Evolutionary conservation across 2,113 vertebrate genomes (phyloP), one percentile per base, ranked within the genome.

Genomic region (Prinia subflava): DNA sequence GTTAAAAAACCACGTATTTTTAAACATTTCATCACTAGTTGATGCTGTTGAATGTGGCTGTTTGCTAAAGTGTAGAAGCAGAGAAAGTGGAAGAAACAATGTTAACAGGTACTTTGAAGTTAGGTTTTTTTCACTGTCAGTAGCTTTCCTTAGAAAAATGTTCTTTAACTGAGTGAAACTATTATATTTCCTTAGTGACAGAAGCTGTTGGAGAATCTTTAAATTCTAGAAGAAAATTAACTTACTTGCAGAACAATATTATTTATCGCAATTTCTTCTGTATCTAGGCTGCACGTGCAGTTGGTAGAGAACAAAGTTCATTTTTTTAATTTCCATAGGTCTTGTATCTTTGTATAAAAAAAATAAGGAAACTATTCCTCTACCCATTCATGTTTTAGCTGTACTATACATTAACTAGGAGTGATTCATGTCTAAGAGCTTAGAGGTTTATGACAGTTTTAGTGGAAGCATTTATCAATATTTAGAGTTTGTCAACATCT

Each of bases 161-260:
- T 67, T 60, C 33, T 71, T 92, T 77, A 71, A 62, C 22, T 33
- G 46, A 11, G 2, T 78, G 18, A 57, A 85, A 42, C 9, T 62
- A 37, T 64, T 76, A 4, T 55, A 52, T 95, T 33, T 93, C 53
- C 18, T 49, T 57, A 49, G 37, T 94, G 75, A 95, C 70, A 96
- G 64, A 86, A 96, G 71, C 33, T 96, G 92, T 91, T 94, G 57
- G 30, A 91, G 50, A 56, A 82, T 67, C 59, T 96, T 97, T 96
- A 94, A 96, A 88, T 86, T 92, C 37, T 69, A 16, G 33, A 81
- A 65, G 13, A 83, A 75, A 92, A 46, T 22, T 68, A 95, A 90
- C 96, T 93, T 70, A 81, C 46, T 76, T 92, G 70, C 69, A 92
- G 57, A 97, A 70, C 22, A 83, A 10, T 44, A 46, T 37, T 87